Evolutionary conservation across 2,113 vertebrate genomes (phyloP), one percentile per base, ranked within the genome.

Genomic region (Camelus bactrianus): DNA sequence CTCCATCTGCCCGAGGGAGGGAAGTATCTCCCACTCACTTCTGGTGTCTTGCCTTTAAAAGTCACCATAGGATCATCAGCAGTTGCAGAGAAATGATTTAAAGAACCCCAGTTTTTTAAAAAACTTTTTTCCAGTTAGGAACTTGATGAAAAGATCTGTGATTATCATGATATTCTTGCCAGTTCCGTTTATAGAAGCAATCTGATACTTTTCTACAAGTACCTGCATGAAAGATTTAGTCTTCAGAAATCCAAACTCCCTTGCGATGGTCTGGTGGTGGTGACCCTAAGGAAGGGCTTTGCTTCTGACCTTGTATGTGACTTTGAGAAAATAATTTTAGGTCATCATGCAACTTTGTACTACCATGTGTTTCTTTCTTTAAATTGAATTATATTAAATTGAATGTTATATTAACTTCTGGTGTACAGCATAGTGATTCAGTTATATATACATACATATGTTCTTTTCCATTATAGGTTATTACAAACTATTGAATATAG

Each of bases 141-240:
- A 75, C 75, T 1, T 79, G 24, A 56, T 3, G 6, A 24, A 84
- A 70, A 73, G 12, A 38, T 42, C 69, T 30, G 12, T 22, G 24
- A 8, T 46, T 62, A 70, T 64, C 0, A 1, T 42, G 50, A 70
- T 9, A 89, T 35, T 67, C 81, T 86, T 38, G 32, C 42, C 38
- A 60, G 17, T 73, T 91, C 26, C 8, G 42, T 16, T 81, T 62
- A 67, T 22, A 91, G 48, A 84, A 95, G 32, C 54, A 73, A 26
- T 50, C 9, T 32, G n/a, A 35, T 70, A 8, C 81, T 89, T 73
- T 46, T 77, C 89, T 62, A 24, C 22, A 60, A 60, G 13, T 24
- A 22, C 48, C 48, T 56, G 16, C 4, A 3, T 77, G 58, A 52
- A 84, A 60, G 64, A 91, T 69, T 62, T 48, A 24, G 35, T 96